Evolutionary conservation across 2,797 vertebrate genomes (phyloP).

Genomic region (Hemibagrus guttatus): DNA sequence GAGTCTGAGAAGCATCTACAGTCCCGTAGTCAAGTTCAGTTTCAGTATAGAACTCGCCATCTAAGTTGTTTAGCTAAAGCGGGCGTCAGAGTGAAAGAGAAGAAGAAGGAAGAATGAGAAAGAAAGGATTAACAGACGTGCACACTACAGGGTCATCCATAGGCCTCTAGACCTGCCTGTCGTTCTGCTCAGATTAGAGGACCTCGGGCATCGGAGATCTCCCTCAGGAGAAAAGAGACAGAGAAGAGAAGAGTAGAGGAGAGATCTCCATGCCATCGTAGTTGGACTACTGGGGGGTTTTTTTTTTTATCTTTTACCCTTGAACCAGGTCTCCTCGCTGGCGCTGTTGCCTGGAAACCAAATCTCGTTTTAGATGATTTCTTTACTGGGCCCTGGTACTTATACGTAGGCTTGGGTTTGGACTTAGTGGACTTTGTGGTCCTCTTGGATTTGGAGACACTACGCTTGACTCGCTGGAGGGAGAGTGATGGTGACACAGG

Average conservation of each 20-base stretch:
- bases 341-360: conserved; percentile 85
- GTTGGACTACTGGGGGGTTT: conserved; percentile 63
- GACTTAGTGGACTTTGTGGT: conserved; percentile 86
- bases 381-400: conserved; percentile 84
- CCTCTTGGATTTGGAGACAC: conserved; percentile 88
- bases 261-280: conserved; percentile 90
- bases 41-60: conserved; percentile 88
- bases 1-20: conserved; percentile 82
- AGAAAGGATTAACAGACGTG: conserved; percentile 67
- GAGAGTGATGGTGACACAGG: conserved; percentile 80
- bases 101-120: conserved; percentile 70
- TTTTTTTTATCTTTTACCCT: conserved; percentile 84
- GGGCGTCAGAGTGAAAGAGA: conserved; percentile 71
- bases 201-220: conserved; percentile 90
- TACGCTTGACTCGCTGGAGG: conserved; percentile 94
- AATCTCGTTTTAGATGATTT: conserved; percentile 83
- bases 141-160: conserved; percentile 67
- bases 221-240: conserved; percentile 63
- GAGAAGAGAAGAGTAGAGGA: conserved; percentile 50
- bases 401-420: conserved; percentile 84
- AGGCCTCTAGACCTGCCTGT: conserved; percentile 70
- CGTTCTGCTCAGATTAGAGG: conserved; percentile 73
- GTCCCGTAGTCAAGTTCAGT: conserved; percentile 84
- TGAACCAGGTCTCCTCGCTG: conserved; percentile 83
- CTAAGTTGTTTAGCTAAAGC: conserved; percentile 86